A percentile compares a stretch with the other conserved stretches of the same genome.
Conservation (phyloP, 2,888 invertebrate genomes). For the Trachelus iudaicus region DNA sequence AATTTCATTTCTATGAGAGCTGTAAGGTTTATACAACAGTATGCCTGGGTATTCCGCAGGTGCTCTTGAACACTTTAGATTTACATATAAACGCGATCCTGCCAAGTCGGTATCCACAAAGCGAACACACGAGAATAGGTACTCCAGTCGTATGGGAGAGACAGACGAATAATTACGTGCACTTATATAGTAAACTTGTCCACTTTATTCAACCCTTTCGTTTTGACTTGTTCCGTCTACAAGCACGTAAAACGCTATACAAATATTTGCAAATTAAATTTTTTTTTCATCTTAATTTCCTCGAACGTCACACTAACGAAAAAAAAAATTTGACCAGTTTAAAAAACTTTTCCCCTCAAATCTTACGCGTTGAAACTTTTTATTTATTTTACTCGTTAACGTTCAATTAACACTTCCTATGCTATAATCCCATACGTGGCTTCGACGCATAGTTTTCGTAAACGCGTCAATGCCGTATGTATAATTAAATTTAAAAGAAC, state of each 20-base stretch:
- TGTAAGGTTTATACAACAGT: neutral
- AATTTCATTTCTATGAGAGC: neutral
- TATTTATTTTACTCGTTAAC: neutral
- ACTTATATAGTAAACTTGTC: neutral
- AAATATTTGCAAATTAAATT: neutral
- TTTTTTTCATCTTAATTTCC: neutral
- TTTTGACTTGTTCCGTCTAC: neutral
- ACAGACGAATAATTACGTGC: neutral
- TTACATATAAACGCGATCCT: conserved; percentile 15
- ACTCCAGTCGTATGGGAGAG: neutral
- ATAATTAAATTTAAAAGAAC: neutral
- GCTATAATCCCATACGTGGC: neutral
- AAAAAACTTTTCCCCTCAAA: neutral
- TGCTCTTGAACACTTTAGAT: conserved; percentile 12
- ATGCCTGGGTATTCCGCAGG: conserved; percentile 5
- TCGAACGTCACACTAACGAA: neutral
- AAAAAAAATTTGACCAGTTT: no score
- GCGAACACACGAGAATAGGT: neutral
- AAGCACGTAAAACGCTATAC: neutral
- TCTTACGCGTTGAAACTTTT: neutral
- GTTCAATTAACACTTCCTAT: neutral
- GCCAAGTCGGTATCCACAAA: neutral
- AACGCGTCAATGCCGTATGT: neutral
- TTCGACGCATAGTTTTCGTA: neutral
- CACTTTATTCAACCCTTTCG: neutral